Percentiles rank a stretch among this genome's conserved stretches.
Conservation (phyloP, 2,113 vertebrate species). For the Gracilinanus agilis region DNA sequence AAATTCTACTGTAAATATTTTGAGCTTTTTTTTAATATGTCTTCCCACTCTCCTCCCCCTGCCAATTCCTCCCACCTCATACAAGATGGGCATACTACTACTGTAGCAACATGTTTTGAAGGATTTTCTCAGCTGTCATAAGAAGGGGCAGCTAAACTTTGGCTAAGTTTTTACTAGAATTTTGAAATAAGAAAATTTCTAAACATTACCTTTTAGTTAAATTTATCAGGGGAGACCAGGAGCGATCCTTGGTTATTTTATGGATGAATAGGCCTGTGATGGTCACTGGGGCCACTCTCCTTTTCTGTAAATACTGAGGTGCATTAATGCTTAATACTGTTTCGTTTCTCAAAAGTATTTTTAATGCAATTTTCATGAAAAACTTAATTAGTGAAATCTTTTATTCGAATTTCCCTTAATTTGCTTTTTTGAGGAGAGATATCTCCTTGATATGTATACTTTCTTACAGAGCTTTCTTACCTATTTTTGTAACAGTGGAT, state of each 20-base stretch:
- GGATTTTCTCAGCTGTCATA: constrained; percentile 58
- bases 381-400: constrained; percentile 74
- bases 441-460: constrained; percentile 83
- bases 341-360: constrained; percentile 77
- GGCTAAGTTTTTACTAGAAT: constrained; percentile 73
- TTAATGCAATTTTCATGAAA: constrained; percentile 81
- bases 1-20: constrained; percentile 35
- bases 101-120: constrained; percentile 62
- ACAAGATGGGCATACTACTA: constrained; percentile 47
- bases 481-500: constrained; percentile 86
- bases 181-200: constrained; percentile 73
- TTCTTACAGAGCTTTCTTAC: constrained; percentile 88
- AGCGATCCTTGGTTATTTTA: not conserved
- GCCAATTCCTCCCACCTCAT: not conserved
- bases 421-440: constrained; percentile 76
- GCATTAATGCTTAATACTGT: constrained; percentile 76
- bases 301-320: constrained; percentile 78
- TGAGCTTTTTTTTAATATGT: constrained; percentile 27
- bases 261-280: constrained; percentile 49
- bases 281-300: constrained; percentile 63
- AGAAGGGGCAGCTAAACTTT: constrained; percentile 59
- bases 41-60: constrained; percentile 24
- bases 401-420: constrained; percentile 71
- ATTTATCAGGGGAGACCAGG: constrained; percentile 58
- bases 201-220: constrained; percentile 68